Evolutionary conservation across 2,888 invertebrate species (phyloP).

Genomic region (Nephrotoma guestfalica): DNA sequence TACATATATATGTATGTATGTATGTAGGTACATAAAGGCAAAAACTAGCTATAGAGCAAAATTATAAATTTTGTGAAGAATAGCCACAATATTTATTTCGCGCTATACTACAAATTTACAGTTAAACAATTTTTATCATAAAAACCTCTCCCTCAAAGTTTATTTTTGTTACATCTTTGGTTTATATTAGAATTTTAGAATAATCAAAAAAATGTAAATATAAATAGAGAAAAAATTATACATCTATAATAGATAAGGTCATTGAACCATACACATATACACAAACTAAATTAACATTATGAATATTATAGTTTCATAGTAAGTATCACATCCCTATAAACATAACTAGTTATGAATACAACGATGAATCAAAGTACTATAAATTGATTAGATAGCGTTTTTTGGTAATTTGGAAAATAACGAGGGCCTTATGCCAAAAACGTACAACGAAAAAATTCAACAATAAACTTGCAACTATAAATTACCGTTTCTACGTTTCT

Average conservation of each 20-base stretch:
- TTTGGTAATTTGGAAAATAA: not conserved
- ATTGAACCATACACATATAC: not conserved
- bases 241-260: not conserved
- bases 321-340: not conserved
- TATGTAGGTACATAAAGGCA: too few relatives aligned
- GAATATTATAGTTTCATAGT: not conserved
- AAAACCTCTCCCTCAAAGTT: not conserved
- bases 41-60: not conserved
- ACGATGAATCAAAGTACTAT: not conserved
- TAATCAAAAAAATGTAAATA: not conserved
- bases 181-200: not conserved
- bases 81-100: not conserved
- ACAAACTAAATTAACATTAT: not conserved
- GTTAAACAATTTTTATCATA: not conserved
- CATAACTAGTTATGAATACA: not conserved
- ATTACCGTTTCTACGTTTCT: too few relatives aligned
- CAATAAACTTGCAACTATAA: too few relatives aligned
- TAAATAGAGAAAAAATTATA: not conserved
- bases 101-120: not conserved
- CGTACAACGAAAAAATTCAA: not conserved
- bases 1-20: too few relatives aligned
- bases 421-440: not conserved
- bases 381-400: not conserved
- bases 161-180: not conserved
- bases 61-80: not conserved